Conservation (phyloP, 2,113 vertebrate genomes). For the Malurus cyaneus region DNA sequence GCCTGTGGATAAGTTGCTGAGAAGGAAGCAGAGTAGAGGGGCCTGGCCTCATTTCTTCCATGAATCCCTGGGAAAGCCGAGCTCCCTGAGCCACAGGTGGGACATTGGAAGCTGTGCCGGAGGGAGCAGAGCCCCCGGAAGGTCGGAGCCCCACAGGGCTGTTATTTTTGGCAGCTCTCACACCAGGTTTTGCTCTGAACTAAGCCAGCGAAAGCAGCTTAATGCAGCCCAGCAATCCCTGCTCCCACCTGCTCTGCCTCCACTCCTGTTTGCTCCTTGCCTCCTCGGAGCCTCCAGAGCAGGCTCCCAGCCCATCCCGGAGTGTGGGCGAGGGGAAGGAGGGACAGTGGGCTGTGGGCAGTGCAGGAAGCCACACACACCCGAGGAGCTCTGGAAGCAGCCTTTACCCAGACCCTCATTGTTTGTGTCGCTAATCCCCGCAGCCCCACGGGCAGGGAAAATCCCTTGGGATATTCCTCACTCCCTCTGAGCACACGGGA, state of each 20-base stretch:
- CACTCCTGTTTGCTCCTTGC: neutral
- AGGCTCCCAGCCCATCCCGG: neutral
- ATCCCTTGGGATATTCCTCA: neutral
- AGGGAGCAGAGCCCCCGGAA: neutral
- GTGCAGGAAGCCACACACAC: neutral
- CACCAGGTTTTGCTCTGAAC: slow-evolving; percentile 4
- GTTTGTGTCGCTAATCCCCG: neutral
- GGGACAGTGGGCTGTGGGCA: neutral
- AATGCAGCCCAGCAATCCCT: neutral
- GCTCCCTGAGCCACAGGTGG: neutral
- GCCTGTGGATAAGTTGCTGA: fast-evolving
- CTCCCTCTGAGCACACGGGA: neutral
- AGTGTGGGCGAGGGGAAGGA: neutral
- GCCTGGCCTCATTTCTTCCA: fast-evolving
- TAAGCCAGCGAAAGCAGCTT: slow-evolving; percentile 27
- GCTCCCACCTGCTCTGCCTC: neutral
- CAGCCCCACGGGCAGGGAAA: neutral
- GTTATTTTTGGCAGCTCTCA: slow-evolving; percentile 10
- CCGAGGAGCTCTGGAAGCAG: neutral
- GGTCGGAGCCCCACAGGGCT: neutral
- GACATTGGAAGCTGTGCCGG: neutral
- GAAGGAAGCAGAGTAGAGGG: fast-evolving
- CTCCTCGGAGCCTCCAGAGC: neutral
- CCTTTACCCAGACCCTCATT: neutral
- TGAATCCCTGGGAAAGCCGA: neutral